Evolutionary conservation across 1,140 invertebrate species (phyloP).

Genomic region (Cydia pomonella): DNA sequence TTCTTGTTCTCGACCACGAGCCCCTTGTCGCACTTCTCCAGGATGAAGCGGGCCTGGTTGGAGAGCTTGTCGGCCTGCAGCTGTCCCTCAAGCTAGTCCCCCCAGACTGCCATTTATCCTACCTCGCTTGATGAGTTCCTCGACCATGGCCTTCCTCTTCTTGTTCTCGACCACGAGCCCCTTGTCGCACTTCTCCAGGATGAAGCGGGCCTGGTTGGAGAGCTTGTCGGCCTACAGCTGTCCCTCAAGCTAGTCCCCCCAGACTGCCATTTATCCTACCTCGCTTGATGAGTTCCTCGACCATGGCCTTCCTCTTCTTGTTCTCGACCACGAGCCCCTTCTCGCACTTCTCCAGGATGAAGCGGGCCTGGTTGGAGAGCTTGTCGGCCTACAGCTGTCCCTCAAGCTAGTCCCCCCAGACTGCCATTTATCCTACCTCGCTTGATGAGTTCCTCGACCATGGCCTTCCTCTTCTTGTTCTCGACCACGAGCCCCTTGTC

Average conservation of each 20-base stretch:
- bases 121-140: no score
- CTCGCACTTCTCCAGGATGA: constrained; percentile 98
- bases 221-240: constrained; percentile 85
- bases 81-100: not conserved
- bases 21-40: no score
- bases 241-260: not conserved
- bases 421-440: constrained; percentile 34
- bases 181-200: constrained; percentile 98
- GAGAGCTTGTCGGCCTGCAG: no score
- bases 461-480: constrained; percentile 95
- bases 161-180: constrained; percentile 96
- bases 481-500: constrained; percentile 94
- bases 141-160: constrained; percentile 87
- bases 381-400: constrained; percentile 82
- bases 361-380: constrained; percentile 95
- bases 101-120: no score
- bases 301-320: constrained; percentile 91
- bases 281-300: no score
- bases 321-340: constrained; percentile 95
- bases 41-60: no score
- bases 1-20: no score
- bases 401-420: not conserved
- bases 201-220: constrained; percentile 97
- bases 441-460: no score
- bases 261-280: no score